Base-by-base conservation (phyloP, 2,113 vertebrate genomes). In the Andinoacara biseriatus region DNA sequence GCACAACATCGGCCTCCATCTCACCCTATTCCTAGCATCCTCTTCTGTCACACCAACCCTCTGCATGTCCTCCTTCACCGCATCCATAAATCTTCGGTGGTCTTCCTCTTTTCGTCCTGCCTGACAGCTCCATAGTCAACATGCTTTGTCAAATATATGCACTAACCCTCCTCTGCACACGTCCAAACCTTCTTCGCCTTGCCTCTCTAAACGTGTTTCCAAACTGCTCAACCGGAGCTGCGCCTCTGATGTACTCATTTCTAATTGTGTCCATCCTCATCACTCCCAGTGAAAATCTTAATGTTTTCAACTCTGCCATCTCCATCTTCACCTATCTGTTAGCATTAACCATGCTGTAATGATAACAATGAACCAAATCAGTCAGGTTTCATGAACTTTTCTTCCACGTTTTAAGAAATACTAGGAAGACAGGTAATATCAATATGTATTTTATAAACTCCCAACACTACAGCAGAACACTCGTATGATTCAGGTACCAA, bases 401-500 rank as follows among this genome's bases (percentile, higher is more conserved):
- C 0, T 43, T 65, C 1, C 4, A 1, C 35, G 17, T 63, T 63
- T 22, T 0, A 35, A 40, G n/a, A 65, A 65, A 65, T 24, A 43
- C 0, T 24, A 40, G 38, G 22, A 15, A 40, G 61, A 40, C 22
- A 65, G n/a, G 4, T 5, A 31, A 33, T 13, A 24, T 43, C 35
- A 10, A 20, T 17, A n/a, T 65, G n/a, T 65, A 0, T 24, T 24
- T 65, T 65, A n/a, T 17, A 65, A 65, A 65, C 7, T 5, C 31
- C 31, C 6, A 33, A 26, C 17, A 5, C 61, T 15, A 22, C n/a
- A 43, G 60, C 3, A 1, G 10, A 62, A 65, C 61, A 24, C n/a
- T 0, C 6, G 24, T 10, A 24, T 22, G 0, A 43, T n/a, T 65
- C 13, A 15, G 0, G 7, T 43, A 3, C 4, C n/a, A 5, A 17